Conservation (phyloP, 2,113 vertebrate genomes). For the Leuciscus idus region DNA sequence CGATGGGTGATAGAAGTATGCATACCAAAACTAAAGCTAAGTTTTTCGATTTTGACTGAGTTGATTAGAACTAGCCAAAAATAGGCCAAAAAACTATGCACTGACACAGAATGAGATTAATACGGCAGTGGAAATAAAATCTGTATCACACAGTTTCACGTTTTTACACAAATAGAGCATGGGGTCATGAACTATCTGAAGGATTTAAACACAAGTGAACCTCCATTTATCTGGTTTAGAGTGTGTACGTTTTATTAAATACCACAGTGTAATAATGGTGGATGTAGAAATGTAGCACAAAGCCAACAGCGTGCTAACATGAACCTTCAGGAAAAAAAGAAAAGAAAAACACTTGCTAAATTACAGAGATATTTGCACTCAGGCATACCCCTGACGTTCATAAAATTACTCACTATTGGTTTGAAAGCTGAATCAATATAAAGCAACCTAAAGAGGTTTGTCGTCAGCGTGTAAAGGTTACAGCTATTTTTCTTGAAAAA, state of each 20-base stretch:
- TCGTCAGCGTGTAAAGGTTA: conserved; percentile 39
- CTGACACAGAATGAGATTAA: neutral
- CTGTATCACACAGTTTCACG: neutral
- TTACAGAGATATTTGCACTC: conserved; percentile 19
- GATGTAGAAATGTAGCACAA: conserved; percentile 14
- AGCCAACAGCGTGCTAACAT: neutral
- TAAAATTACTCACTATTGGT: conserved; percentile 17
- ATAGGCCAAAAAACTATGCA: neutral
- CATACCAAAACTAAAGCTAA: neutral
- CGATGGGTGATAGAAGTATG: neutral
- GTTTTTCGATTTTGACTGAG: neutral
- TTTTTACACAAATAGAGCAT: neutral
- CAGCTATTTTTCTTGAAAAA: conserved; percentile 42
- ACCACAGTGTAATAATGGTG: neutral
- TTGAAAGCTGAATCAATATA: conserved; percentile 39
- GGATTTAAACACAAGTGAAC: neutral
- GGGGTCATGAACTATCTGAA: neutral
- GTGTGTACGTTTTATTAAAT: neutral
- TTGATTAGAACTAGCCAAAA: neutral
- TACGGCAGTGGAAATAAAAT: neutral
- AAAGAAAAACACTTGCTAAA: conserved; percentile 4
- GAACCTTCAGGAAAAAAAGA: conserved; percentile 1
- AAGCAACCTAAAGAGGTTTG: conserved; percentile 36
- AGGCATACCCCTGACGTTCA: neutral
- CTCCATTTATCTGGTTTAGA: neutral